Evolutionary conservation across 92 coral and sea anemone genomes (phyloP), one percentile per base, ranked within the genome.

Genomic region (Phymanthus crucifer): DNA sequence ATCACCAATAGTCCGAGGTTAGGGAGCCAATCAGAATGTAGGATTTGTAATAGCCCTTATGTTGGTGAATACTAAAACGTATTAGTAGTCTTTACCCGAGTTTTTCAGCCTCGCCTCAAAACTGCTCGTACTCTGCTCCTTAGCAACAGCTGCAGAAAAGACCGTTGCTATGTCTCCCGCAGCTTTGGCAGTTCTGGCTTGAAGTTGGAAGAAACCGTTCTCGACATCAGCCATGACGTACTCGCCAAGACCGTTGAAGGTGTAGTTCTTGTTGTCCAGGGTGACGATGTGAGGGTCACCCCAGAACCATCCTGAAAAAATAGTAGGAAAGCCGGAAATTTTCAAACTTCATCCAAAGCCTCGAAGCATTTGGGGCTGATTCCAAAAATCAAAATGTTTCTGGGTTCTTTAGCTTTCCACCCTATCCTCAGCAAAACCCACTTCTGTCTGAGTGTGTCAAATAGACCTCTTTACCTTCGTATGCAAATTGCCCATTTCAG

Each of bases 201-300:
- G 92, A n/a, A 89, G 83, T n/a, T 80, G 80, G 71, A 89, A 89
- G n/a, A 65, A 34, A 19, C 92, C 84, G 56, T 81, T 27, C 40
- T 81, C 40, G 31, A 84, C 84, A 36, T 89, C 84, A 4, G 86
- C 21, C 86, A 89, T 77, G 14, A 77, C 61, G 58, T 85, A 89
- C 34, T 88, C 92, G 1, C 89, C 92, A 5, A 84, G 85, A 19
- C 92, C 92, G 38, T 88, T 88, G 73, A 89, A 89, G 13, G 92
- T 89, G 74, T 89, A 89, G 48, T 89, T 89, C 66, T 83, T 72
- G 78, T 80, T 87, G 50, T 89, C 92, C 40, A 89, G 65, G 0
- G 92, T 85, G 40, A 77, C 58, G n/a, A 89, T 32, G 29, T 89
- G 92, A 45, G 92, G 92, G 69, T 89, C 92, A 31, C 92, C 89